Evolutionary conservation across 2,113 vertebrate genomes (phyloP).

Genomic region (Lamprotornis superbus): DNA sequence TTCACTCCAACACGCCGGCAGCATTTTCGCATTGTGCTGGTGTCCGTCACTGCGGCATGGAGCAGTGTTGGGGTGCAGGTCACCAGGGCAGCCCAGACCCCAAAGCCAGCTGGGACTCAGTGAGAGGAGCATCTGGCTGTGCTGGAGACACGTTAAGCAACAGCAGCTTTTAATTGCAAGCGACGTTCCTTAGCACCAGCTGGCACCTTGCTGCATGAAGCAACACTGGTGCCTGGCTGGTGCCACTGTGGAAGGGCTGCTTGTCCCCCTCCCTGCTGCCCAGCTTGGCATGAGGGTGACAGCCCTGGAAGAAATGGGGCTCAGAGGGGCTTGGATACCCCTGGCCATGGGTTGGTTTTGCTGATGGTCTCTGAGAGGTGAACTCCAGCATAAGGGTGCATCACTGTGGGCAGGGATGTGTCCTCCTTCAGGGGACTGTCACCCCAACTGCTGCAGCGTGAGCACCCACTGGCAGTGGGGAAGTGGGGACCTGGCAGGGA

Average conservation of each 20-base stretch:
- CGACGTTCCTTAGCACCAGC: constrained; percentile 6
- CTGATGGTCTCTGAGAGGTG: neutral
- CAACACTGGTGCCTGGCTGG: neutral
- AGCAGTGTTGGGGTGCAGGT: neutral
- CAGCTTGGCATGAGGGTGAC: rapidly evolving
- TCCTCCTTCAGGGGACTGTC: rapidly evolving
- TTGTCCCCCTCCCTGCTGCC: neutral
- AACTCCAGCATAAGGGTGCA: neutral
- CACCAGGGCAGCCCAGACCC: neutral
- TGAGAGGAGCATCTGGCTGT: neutral
- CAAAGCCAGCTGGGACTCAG: rapidly evolving
- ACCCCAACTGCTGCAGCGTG: neutral
- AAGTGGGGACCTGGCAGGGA: neutral
- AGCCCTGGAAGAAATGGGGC: neutral
- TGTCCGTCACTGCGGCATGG: rapidly evolving
- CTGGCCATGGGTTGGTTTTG: neutral
- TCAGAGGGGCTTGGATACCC: neutral
- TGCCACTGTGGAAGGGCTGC: neutral
- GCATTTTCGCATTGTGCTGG: rapidly evolving
- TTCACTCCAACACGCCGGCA: rapidly evolving
- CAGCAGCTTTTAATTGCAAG: constrained; percentile 55
- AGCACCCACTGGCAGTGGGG: neutral
- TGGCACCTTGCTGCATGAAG: constrained; percentile 46
- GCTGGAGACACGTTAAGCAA: neutral
- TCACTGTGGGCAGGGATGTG: neutral